These are phyloP conservation scores for Drosophila nannoptera DNA, from an alignment of 1,140 invertebrate genomes.

Conservation along the genomic window DNA sequence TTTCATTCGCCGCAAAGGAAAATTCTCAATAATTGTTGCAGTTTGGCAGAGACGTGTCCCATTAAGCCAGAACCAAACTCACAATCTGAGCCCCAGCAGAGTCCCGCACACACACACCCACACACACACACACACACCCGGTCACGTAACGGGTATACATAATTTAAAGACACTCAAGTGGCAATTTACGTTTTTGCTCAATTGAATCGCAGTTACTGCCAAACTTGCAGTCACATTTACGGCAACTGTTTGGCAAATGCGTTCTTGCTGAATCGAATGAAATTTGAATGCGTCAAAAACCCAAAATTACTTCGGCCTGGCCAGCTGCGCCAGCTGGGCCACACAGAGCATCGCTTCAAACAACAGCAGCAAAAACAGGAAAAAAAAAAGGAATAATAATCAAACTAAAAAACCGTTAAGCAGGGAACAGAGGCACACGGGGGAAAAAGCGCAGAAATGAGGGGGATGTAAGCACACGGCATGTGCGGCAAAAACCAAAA, in stretches of 20 bases:
- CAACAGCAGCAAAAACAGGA: neutral
- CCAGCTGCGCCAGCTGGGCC: slow-evolving; percentile 14
- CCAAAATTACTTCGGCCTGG: neutral
- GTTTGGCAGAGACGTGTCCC: slow-evolving; percentile 3
- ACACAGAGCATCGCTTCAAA: slow-evolving; percentile 24
- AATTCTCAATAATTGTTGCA: slow-evolving; percentile 39
- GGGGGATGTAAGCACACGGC: neutral
- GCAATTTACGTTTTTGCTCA: slow-evolving; percentile 32
- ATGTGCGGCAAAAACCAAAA: slow-evolving; percentile 2
- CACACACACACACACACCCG: neutral
- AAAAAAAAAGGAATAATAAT: neutral
- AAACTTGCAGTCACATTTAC: slow-evolving; percentile 17
- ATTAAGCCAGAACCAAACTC: slow-evolving; percentile 7
- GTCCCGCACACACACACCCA: neutral
- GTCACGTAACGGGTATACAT: neutral
- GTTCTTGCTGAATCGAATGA: slow-evolving; percentile 29
- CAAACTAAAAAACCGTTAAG: neutral
- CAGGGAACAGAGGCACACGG: too few species aligned
- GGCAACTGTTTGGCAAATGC: slow-evolving; percentile 19
- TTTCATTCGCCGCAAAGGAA: slow-evolving; percentile 9
- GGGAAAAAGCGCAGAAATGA: neutral
- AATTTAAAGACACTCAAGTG: slow-evolving; percentile 23
- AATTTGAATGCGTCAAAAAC: neutral
- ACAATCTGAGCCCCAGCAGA: too few species aligned
- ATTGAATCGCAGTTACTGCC: slow-evolving; percentile 29